Percentiles rank a stretch among this genome's conserved stretches.
Evolutionary conservation across 2,888 invertebrate genomes (phyloP).

Genomic region (Penaeus monodon): DNA sequence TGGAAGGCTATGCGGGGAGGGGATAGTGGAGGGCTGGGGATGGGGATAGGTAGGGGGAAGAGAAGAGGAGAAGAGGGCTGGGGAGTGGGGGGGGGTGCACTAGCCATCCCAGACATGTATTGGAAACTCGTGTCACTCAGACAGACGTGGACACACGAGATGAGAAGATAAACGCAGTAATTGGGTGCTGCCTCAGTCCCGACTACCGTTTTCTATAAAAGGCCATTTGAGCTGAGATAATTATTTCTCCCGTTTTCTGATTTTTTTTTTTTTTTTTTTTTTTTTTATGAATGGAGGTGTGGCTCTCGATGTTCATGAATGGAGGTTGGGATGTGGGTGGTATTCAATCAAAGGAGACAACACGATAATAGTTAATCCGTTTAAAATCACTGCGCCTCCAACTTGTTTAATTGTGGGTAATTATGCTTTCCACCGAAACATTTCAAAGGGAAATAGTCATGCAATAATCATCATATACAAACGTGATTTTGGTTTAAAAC

Average conservation of each 20-base stretch:
- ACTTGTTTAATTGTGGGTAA: no score
- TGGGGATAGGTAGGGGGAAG: not conserved
- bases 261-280: not conserved
- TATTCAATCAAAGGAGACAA: no score
- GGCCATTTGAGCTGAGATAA: not conserved
- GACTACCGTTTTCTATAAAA: not conserved
- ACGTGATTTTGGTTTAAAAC: no score
- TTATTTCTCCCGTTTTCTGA: not conserved
- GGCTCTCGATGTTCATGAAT: no score
- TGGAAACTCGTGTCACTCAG: conserved; percentile 7
- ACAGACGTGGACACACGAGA: conserved; percentile 17
- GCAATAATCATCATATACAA: no score
- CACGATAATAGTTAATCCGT: no score
- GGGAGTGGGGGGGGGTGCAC: not conserved
- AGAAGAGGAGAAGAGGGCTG: no score
- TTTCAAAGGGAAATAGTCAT: no score
- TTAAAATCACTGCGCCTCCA: not conserved
- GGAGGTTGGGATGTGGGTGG: no score
- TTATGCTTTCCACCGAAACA: no score
- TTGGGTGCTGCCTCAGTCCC: conserved; percentile 4
- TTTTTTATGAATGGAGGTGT: not conserved
- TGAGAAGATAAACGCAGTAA: conserved; percentile 18
- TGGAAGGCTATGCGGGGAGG: not conserved
- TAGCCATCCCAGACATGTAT: conserved; percentile 4
- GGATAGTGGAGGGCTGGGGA: not conserved